phyloP scores from a whole-genome alignment of 2,888 invertebrate genomes.

The Alloscopus bannaensis region DNA sequence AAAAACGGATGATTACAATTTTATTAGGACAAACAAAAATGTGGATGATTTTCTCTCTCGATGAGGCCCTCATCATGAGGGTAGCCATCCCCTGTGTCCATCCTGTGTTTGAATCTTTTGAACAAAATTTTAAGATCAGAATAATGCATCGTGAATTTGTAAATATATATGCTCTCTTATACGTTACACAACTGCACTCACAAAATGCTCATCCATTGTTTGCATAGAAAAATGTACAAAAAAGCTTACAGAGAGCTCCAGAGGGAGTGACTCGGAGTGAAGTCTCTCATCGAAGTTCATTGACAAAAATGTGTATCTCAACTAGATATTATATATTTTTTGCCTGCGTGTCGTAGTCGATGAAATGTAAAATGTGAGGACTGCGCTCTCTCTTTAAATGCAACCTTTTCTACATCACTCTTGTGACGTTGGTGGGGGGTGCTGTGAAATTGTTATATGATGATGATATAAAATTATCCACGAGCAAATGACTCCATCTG shows the following conservation, averaged over 20 bases:
- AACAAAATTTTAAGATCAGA: conserved; percentile 23
- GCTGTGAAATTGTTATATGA: conserved; percentile 29
- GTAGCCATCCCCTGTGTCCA: conserved; percentile 20
- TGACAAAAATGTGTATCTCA: conserved; percentile 43
- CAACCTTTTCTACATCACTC: conserved; percentile 15
- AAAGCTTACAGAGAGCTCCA: conserved; percentile 18
- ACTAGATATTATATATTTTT: conserved; percentile 1
- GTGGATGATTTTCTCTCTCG: no score
- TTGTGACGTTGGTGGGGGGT: conserved; percentile 52
- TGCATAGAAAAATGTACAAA: conserved; percentile 70
- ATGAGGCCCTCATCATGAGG: conserved; percentile 23
- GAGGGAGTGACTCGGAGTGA: conserved; percentile 58
- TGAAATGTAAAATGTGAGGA: conserved; percentile 58
- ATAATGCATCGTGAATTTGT: no score
- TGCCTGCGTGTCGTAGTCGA: conserved; percentile 53
- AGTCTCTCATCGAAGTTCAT: no score
- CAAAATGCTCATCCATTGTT: conserved; percentile 64
- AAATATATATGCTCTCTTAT: conserved; percentile 8
- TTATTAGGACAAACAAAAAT: conserved; percentile 52
- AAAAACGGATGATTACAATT: conserved; percentile 46
- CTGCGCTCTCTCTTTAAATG: conserved; percentile 12
- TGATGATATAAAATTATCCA: conserved; percentile 55
- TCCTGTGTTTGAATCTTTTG: conserved; percentile 15
- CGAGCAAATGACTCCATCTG: conserved; percentile 61
- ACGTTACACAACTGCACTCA: conserved; percentile 31